phyloP scores from a whole-genome alignment of 2,797 vertebrate genomes.

The Heliangelus exortis region DNA sequence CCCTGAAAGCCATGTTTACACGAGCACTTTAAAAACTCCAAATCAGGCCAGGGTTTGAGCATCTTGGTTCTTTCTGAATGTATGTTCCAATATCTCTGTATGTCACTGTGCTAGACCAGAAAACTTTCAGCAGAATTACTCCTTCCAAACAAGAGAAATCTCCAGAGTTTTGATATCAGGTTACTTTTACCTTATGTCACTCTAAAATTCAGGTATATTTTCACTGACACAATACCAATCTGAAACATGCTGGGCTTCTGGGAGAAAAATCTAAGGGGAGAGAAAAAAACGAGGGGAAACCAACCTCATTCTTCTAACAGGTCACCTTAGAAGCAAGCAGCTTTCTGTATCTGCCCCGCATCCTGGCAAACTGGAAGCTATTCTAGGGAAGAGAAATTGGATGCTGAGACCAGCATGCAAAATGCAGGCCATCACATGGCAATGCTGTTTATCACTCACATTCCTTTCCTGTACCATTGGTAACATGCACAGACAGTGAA shows the following conservation, averaged over 20 bases:
- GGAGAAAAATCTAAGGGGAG: not conserved
- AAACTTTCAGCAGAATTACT: not conserved
- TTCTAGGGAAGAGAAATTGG: not conserved
- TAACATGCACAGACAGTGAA: not conserved
- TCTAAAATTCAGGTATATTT: not conserved
- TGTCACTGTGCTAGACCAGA: not conserved
- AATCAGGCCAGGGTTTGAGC: not conserved
- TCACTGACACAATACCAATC: not conserved
- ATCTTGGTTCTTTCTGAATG: not conserved
- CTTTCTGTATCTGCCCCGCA: not conserved
- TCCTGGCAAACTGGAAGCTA: not conserved
- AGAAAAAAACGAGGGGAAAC: not conserved
- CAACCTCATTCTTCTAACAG: not conserved
- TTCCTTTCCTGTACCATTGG: not conserved
- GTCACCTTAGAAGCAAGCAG: not conserved
- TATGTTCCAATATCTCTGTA: not conserved
- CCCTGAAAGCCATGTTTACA: not conserved
- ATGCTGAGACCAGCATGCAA: not conserved
- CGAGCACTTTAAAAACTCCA: not conserved
- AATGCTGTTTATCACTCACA: not conserved
- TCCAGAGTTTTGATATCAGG: not conserved
- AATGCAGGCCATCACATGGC: not conserved
- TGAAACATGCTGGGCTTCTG: not conserved
- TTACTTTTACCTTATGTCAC: not conserved
- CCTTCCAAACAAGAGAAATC: not conserved